Evolutionary conservation across 2,113 vertebrate genomes (phyloP).

Genomic region (Cyphomyrus plagiostoma): DNA sequence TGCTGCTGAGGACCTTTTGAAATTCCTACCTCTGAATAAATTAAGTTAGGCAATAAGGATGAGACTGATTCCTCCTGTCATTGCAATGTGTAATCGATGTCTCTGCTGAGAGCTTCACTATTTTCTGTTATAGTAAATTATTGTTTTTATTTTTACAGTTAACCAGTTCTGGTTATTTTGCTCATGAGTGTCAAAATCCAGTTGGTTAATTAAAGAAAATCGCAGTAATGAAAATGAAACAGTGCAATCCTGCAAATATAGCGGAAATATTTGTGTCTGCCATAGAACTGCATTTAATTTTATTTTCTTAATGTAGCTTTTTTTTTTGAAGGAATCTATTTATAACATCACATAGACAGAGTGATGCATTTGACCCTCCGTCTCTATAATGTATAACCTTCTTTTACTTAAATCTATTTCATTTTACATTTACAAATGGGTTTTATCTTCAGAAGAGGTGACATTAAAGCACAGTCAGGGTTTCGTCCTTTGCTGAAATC

Average conservation of each 20-base stretch:
- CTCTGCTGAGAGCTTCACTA: neutral
- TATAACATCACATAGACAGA: neutral
- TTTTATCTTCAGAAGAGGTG: constrained; percentile 4
- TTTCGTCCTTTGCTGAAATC: neutral
- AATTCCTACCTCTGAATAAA: neutral
- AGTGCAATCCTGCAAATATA: neutral
- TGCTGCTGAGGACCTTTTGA: neutral
- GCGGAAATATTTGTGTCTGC: neutral
- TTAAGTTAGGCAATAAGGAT: neutral
- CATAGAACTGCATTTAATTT: neutral
- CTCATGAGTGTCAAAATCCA: neutral
- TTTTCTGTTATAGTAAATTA: neutral
- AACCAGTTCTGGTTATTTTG: neutral
- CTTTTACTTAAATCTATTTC: neutral
- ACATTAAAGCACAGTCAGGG: constrained; percentile 7
- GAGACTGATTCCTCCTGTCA: neutral
- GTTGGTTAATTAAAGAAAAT: neutral
- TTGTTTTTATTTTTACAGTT: neutral
- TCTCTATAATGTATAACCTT: neutral
- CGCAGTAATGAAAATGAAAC: neutral
- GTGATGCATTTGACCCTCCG: neutral
- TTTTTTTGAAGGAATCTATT: neutral
- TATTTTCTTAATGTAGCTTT: neutral
- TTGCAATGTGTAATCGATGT: neutral
- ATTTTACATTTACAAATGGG: neutral